Base-by-base conservation (phyloP, 2,888 invertebrate genomes). In the Epirrhoe tristata region DNA sequence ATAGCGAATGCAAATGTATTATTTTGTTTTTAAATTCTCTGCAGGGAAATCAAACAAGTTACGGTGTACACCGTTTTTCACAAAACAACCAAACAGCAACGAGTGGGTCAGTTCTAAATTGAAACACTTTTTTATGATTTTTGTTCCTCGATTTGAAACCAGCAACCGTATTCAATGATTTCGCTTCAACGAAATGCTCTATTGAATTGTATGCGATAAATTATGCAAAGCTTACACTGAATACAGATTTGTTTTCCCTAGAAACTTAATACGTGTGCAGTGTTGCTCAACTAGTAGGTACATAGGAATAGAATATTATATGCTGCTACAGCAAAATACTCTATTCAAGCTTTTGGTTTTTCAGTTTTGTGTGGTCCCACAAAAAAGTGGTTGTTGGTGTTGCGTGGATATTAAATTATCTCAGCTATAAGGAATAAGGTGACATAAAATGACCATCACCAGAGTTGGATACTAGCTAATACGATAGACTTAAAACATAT, bases 131-230 rank as follows among this genome's bases (percentile, higher is more conserved):
- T 51, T 58, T 51, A 46, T 46, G 16, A 43, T 31, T 58, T 43
- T 46, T 31, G 32, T 48, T 48, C n/a, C 65, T 71, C 66, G 24
- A 71, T 74, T 71, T 62, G 67, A 70, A 72, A 70, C n/a, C 36
- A n/a, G 16, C 36, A 39, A 17, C 34, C 17, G 39, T 17, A 51
- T 17, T 39, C 17, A 53, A 60, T 53, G 14, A 10, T 46, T 53
- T 46, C 46, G 51, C 51, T 24, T 17, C 6, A 32, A n/a, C 16
- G 32, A 60, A 60, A 60, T 53, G 52, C 43, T 39, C 31, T 14
- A 36, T 10, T 7, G 53, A 53, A 46, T 53, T 60, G 43, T 53
- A 53, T 52, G 36, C 34, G 39, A 24, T 53, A 24, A 53, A 53
- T 46, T 32, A 39, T 39, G 36, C 12, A 52, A 8, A 7, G 36